Conservation (phyloP, 2,113 vertebrate species). For the Scartelaos histophorus region DNA sequence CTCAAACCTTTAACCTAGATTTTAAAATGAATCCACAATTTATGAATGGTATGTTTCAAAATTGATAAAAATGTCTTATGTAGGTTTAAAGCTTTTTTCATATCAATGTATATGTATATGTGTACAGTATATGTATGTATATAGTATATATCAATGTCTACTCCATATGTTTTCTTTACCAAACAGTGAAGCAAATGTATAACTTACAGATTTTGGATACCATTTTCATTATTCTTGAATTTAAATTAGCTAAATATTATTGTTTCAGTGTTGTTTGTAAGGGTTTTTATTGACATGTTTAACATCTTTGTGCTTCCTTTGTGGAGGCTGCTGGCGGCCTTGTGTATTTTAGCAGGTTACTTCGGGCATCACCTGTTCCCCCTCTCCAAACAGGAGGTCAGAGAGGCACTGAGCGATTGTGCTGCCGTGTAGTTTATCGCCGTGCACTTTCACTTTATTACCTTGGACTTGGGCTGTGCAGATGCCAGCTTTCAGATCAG, state of each 20-base stretch:
- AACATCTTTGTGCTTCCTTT: conserved; percentile 5
- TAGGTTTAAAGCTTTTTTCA: conserved; percentile 63
- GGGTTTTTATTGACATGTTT: not conserved
- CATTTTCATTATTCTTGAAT: not conserved
- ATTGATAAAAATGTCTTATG: conserved; percentile 51
- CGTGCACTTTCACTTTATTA: conserved; percentile 26
- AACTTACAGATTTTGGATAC: not conserved
- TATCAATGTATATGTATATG: too few relatives aligned
- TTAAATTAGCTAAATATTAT: not conserved
- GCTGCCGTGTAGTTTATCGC: conserved; percentile 28
- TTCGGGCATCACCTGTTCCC: conserved; percentile 45
- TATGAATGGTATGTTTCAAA: conserved; percentile 62
- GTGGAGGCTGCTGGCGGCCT: conserved; percentile 14
- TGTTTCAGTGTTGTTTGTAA: not conserved
- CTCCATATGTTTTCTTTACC: conserved; percentile 52
- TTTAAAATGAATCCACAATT: conserved; percentile 69
- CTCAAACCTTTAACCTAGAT: conserved; percentile 54
- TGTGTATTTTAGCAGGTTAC: conserved; percentile 37
- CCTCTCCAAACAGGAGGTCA: conserved; percentile 38
- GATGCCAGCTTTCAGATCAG: conserved; percentile 23
- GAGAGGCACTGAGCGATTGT: conserved; percentile 22
- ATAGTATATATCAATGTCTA: conserved; percentile 41
- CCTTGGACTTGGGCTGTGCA: conserved; percentile 25
- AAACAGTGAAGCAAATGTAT: conserved; percentile 51
- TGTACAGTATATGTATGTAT: too few relatives aligned